Evolutionary conservation across 2,888 invertebrate species (phyloP).

Genomic region (Dolomedes plantarius): DNA sequence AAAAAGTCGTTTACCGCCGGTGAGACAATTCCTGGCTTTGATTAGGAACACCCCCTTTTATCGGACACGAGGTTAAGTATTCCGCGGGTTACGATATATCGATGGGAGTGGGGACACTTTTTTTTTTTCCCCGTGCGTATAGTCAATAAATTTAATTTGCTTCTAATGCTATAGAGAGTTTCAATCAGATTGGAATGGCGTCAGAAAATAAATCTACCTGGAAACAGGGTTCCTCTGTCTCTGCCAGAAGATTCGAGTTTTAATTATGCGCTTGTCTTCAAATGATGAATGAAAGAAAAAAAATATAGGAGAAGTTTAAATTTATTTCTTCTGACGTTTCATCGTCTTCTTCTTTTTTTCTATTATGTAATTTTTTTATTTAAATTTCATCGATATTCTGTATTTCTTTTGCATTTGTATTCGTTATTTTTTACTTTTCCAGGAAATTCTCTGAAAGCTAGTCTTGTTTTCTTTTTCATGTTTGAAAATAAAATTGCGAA

Average conservation of each 20-base stretch:
- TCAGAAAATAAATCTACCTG: not conserved
- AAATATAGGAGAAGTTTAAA: too few relatives aligned
- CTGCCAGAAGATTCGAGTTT: not conserved
- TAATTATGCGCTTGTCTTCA: conserved; percentile 4
- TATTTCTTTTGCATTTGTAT: too few relatives aligned
- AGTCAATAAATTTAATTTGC: conserved; percentile 69
- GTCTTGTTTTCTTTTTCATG: too few relatives aligned
- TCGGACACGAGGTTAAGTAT: conserved; percentile 10
- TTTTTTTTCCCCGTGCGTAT: not conserved
- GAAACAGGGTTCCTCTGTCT: not conserved
- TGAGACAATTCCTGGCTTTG: conserved; percentile 56
- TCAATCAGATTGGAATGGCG: not conserved
- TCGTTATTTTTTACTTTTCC: too few relatives aligned
- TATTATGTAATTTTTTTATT: too few relatives aligned
- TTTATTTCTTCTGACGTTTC: too few relatives aligned
- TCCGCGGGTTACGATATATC: not conserved
- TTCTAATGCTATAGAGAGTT: conserved; percentile 17
- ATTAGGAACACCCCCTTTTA: conserved; percentile 54
- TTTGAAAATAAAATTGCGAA: too few relatives aligned
- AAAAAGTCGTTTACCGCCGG: conserved; percentile 40
- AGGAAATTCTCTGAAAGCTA: too few relatives aligned
- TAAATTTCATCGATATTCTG: too few relatives aligned
- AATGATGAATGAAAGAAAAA: not conserved
- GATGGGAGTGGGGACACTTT: not conserved
- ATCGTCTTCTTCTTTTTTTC: too few relatives aligned